Base-by-base conservation (phyloP, 2,113 vertebrate species). In the Acrocephalus arundinaceus region DNA sequence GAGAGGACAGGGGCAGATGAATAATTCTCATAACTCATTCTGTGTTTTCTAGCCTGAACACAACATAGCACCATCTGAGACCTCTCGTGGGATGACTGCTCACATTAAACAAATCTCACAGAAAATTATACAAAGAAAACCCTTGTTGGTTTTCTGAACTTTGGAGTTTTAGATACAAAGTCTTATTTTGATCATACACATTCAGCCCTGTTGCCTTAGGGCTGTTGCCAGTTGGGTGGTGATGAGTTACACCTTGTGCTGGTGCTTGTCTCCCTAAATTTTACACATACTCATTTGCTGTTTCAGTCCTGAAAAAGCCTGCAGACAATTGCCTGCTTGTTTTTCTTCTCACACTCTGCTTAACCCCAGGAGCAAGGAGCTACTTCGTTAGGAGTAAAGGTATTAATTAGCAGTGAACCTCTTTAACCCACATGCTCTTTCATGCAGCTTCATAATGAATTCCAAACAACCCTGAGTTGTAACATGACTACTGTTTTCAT, bases 401-500 rank as follows among this genome's bases (percentile, higher is more conserved):
- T 91, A 94, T 94, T 85, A 95, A 95, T 96, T 96, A 96, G 94
- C 76, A 70, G 43, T 83, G 51, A 74, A 85, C 52, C 61, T 89
- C 25, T 84, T 96, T 93, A 68, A 96, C 84, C 74, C 74, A 55
- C 28, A 37, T 91, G 63, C 43, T 87, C 92, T 91, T 95, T 95
- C 71, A 92, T 27, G 48, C 76, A 39, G 85, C 81, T 96, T 97
- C 72, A 35, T 74, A 93, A 96, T 63, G 96, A 96, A 97, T 87
- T 80, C 80, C 80, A 63, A 92, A 39, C 85, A 96, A 72, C 54
- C 86, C 57, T 8, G 17, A 77, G 43, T 35, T 75, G 78, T 73
- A 97, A 66, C 86, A 94, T 24, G 73, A 85, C 95, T 92, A 72
- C 81, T 80, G 4, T 94, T 94, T 93, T 71, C 37, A 35, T 48